A percentile compares a stretch with the other conserved stretches of the same genome.
Evolutionary conservation across 2,797 vertebrate genomes (phyloP).

Genomic region (Crenichthys baileyi): DNA sequence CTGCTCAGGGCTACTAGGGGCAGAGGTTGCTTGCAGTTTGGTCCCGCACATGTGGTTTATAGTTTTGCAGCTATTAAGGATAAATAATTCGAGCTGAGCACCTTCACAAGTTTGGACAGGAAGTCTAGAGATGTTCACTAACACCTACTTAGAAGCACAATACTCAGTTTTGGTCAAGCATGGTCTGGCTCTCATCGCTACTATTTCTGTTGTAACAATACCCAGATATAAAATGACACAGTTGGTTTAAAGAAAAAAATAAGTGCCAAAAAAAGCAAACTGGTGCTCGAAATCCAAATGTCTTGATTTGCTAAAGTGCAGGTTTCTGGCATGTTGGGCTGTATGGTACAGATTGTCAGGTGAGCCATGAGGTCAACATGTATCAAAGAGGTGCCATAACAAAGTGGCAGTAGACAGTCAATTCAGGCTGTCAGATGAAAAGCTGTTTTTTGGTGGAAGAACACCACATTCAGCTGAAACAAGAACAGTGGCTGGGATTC

Average conservation of each 20-base stretch:
- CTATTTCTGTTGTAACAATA: conserved; percentile 15
- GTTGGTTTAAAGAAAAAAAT: background rate
- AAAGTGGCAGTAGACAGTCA: conserved; percentile 14
- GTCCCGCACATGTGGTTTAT: conserved; percentile 35
- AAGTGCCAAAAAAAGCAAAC: conserved; percentile 19
- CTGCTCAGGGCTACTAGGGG: conserved; percentile 7
- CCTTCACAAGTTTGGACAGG: conserved; percentile 26
- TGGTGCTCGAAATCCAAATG: conserved; percentile 29
- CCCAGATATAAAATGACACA: conserved; percentile 20
- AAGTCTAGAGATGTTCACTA: conserved; percentile 3
- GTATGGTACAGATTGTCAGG: conserved; percentile 70
- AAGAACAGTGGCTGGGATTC: conserved; percentile 45
- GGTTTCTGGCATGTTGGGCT: conserved; percentile 56
- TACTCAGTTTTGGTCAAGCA: conserved; percentile 8
- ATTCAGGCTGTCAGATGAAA: conserved; percentile 33
- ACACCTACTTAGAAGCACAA: background rate
- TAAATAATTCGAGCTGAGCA: conserved; percentile 42
- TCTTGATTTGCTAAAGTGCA: conserved; percentile 77
- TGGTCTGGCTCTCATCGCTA: conserved; percentile 21
- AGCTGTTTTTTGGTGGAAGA: conserved; percentile 24
- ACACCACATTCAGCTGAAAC: conserved; percentile 8
- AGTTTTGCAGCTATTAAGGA: conserved; percentile 14
- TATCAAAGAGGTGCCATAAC: conserved; percentile 23
- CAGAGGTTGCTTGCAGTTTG: conserved; percentile 32
- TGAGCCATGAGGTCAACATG: conserved; percentile 36